These are phyloP conservation scores for Thunnus albacares DNA, from an alignment of 2,797 vertebrate genomes.

Conservation along the genomic window DNA sequence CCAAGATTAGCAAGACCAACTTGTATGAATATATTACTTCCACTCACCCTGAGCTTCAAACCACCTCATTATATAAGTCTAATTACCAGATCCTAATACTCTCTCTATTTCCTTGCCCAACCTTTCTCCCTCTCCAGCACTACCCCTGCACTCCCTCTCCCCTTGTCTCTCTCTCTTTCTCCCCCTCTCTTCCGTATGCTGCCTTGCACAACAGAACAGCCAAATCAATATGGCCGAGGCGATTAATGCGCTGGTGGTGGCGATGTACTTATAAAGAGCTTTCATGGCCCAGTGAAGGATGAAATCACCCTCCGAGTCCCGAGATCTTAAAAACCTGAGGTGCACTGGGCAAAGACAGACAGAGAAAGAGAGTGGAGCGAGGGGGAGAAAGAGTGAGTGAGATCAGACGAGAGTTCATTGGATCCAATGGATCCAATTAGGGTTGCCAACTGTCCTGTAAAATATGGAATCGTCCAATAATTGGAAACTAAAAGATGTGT, in stretches of 20 bases:
- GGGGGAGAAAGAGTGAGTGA: neutral
- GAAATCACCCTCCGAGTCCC: slow-evolving; percentile 83
- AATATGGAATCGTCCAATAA: too few species aligned
- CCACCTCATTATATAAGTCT: slow-evolving; percentile 56
- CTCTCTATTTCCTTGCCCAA: slow-evolving; percentile 16
- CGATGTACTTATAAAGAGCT: slow-evolving; percentile 85
- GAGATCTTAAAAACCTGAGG: slow-evolving; percentile 71
- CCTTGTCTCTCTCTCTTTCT: neutral
- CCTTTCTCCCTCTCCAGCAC: neutral
- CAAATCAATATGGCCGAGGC: slow-evolving; percentile 81
- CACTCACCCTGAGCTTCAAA: slow-evolving; percentile 33
- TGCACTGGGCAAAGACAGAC: slow-evolving; percentile 42
- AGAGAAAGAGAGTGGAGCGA: slow-evolving; percentile 2
- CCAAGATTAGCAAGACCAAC: neutral
- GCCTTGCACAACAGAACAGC: slow-evolving; percentile 70
- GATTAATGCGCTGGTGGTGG: slow-evolving; percentile 80
- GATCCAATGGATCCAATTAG: slow-evolving; percentile 29
- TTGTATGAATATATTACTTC: slow-evolving; percentile 15
- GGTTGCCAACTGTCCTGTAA: too few species aligned
- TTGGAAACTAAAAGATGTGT: too few species aligned
- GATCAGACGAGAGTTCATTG: slow-evolving; percentile 37
- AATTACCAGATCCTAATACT: slow-evolving; percentile 64
- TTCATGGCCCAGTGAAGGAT: slow-evolving; percentile 87
- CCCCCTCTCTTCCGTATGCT: slow-evolving; percentile 53
- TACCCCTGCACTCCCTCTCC: neutral